Base-by-base conservation (phyloP, 1,140 invertebrate species). In the Lasaia peninsularis region DNA sequence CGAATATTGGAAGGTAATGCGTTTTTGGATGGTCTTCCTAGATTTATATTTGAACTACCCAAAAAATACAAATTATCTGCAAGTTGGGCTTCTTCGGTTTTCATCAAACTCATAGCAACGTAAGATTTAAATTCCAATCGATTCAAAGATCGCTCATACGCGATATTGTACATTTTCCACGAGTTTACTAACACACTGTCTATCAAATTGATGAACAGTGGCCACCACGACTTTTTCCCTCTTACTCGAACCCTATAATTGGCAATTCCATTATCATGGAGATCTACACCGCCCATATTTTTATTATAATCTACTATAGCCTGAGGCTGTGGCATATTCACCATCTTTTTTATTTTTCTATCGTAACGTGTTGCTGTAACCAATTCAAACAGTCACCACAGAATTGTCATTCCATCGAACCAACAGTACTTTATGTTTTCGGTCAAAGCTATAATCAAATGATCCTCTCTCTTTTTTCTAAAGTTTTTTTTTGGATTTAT, bases 221-320 rank as follows among this genome's bases (percentile, higher is more conserved):
- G 21, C 48, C n/a, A 33, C 24, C 6, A 57, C 37, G 12, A 52
- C 34, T 48, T 59, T 44, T 40, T 60, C 14, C 50, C 50, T 52
- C 49, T 52, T 59, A 58, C 34, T 52, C 32, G 48, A 59, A 59
- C 52, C 57, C 35, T 31, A 53, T 59, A 59, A 52, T 59, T 40
- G 34, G 57, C 35, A 52, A 44, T 53, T 40, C 21, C 51, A 44
- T 59, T 53, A 32, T 59, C 49, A 58, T 58, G 33, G 56, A 58
- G 56, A 58, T 58, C 48, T 52, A 58, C 49, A 16, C 31, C 49
- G 37, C 34, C 56, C 21, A 52, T 58, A 52, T 58, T 52, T 50
- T 58, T 52, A 52, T 40, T 58, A 37, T 52, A 20, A 58, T 58
- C 50, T 52, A 33, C 33, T 40, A 52, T 52, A 58, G 37, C 48